Evolutionary conservation across 2,888 invertebrate species (phyloP).

Genomic region (Sphinx pinastri): DNA sequence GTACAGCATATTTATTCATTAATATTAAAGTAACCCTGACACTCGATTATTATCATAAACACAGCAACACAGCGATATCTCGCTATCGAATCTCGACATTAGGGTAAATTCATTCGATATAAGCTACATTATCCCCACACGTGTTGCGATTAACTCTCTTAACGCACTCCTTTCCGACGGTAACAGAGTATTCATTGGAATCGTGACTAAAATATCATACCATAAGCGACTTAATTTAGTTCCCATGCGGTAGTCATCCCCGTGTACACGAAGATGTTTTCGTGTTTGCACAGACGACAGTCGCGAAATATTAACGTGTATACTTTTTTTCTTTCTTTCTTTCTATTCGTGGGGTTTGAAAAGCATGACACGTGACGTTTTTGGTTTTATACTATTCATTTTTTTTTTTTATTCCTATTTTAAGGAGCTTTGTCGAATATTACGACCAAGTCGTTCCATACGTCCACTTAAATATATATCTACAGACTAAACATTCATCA

Average conservation of each 20-base stretch:
- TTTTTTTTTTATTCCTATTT: no score
- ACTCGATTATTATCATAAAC: conserved; percentile 9
- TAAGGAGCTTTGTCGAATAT: no score
- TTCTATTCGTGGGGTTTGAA: not conserved
- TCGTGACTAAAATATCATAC: conserved; percentile 47
- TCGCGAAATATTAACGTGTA: not conserved
- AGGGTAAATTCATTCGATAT: conserved; percentile 23
- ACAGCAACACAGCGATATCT: conserved; percentile 7
- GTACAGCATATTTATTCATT: not conserved
- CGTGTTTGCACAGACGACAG: conserved; percentile 30
- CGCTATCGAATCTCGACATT: conserved; percentile 22
- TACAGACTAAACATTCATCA: no score
- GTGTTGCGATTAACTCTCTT: conserved; percentile 67
- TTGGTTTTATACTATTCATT: no score
- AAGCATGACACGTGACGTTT: no score
- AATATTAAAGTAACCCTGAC: not conserved
- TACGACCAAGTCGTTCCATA: no score
- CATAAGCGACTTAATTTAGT: conserved; percentile 41
- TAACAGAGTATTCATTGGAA: conserved; percentile 39
- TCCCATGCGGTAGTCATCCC: conserved; percentile 23
- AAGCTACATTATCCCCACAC: conserved; percentile 57
- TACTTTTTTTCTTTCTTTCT: no score
- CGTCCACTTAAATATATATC: no score
- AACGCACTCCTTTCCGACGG: conserved; percentile 55
- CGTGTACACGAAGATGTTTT: conserved; percentile 22